Evolutionary conservation across 2,797 vertebrate genomes (phyloP).

Genomic region (Allobates femoralis): DNA sequence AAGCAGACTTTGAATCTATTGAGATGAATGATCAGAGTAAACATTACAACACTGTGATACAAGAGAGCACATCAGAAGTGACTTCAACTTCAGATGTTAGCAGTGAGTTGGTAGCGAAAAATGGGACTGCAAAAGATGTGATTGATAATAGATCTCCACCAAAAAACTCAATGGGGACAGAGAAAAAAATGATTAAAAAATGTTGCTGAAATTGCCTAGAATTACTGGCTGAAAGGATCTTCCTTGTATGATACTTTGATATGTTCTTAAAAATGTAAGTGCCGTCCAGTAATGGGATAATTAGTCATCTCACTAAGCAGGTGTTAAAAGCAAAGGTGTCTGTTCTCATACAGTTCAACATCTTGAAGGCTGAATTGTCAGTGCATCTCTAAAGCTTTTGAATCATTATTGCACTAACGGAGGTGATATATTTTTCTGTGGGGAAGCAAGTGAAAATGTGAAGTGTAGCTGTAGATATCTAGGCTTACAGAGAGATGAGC

Average conservation of each 20-base stretch:
- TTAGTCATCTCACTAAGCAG: neutral
- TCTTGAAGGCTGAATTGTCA: neutral
- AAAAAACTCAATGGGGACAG: conserved; percentile 70
- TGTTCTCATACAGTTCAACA: neutral
- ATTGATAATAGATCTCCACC: conserved; percentile 68
- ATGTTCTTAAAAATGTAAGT: neutral
- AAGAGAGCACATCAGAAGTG: conserved; percentile 42
- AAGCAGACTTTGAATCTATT: conserved; percentile 88
- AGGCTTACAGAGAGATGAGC: neutral
- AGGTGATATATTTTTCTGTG: neutral
- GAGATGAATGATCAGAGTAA: conserved; percentile 82
- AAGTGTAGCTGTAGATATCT: neutral
- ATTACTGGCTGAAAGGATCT: neutral
- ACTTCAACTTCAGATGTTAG: conserved; percentile 30
- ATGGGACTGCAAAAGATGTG: neutral
- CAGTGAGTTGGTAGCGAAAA: conserved; percentile 50
- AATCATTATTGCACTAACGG: neutral
- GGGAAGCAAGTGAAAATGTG: neutral
- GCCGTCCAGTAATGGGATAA: neutral
- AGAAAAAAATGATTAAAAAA: conserved; percentile 79
- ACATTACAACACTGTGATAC: conserved; percentile 70
- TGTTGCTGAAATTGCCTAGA: neutral
- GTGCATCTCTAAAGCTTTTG: neutral
- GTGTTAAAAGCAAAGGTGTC: neutral
- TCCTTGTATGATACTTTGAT: neutral